Evolutionary conservation across 2,797 vertebrate species (phyloP).

Genomic region (Pygocentrus nattereri): DNA sequence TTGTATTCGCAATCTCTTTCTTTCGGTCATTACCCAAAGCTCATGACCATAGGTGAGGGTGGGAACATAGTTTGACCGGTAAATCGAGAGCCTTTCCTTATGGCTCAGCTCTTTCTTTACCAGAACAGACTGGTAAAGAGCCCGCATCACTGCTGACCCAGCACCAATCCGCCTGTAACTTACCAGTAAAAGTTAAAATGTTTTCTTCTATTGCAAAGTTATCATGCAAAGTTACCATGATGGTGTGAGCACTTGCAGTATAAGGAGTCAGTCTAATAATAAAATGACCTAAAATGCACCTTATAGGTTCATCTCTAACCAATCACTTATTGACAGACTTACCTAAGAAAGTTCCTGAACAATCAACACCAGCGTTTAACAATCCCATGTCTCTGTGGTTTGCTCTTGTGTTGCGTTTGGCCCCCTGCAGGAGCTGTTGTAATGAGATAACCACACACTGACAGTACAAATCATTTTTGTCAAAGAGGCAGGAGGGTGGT

Average conservation of each 20-base stretch:
- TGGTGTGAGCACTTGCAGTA: not conserved
- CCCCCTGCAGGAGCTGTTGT: not conserved
- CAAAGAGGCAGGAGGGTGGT: not conserved
- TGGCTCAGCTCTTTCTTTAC: too few species aligned
- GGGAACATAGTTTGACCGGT: too few species aligned
- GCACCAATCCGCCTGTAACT: too few species aligned
- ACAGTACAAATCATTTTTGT: conserved; percentile 6
- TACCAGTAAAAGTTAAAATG: too few species aligned
- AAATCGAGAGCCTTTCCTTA: too few species aligned
- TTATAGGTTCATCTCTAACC: not conserved
- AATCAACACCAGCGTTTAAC: not conserved
- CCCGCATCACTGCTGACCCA: too few species aligned
- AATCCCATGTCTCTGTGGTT: not conserved
- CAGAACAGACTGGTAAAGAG: too few species aligned
- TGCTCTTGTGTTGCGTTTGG: not conserved
- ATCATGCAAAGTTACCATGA: too few species aligned
- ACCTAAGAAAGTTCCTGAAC: not conserved
- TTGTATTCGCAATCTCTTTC: too few species aligned
- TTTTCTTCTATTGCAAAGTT: too few species aligned
- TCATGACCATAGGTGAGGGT: too few species aligned
- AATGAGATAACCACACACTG: conserved; percentile 8
- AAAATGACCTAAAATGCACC: not conserved
- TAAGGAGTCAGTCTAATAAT: not conserved
- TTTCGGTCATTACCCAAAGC: too few species aligned
- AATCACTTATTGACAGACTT: not conserved